Percentiles rank a stretch among this genome's conserved stretches.
Evolutionary conservation across 2,113 vertebrate species (phyloP).

Genomic region (Chaetorhynchus papuensis): DNA sequence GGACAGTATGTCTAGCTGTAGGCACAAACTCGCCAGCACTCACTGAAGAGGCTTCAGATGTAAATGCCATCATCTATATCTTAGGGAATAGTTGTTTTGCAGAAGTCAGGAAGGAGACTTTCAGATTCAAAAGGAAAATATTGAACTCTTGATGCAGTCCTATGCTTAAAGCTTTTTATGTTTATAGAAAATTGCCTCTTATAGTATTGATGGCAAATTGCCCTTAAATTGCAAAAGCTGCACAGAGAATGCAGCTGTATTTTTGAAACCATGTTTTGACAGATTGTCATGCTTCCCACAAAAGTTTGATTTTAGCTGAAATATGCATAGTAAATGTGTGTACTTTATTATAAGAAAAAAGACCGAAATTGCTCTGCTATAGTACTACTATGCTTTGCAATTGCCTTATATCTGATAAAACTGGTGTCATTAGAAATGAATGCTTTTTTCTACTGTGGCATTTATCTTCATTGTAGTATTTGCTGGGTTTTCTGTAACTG

Average conservation of each 20-base stretch:
- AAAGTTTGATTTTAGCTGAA: constrained; percentile 40
- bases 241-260: background rate
- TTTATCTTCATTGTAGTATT: constrained; percentile 9
- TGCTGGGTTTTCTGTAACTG: background rate
- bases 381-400: background rate
- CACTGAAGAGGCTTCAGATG: background rate
- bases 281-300: background rate
- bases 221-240: constrained; percentile 3
- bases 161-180: constrained; percentile 19
- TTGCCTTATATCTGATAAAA: background rate
- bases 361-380: background rate
- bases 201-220: constrained; percentile 14
- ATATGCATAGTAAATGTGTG: constrained; percentile 8
- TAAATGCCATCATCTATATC: background rate
- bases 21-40: background rate
- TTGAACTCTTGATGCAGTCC: background rate
- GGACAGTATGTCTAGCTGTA: background rate
- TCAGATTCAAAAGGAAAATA: background rate
- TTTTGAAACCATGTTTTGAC: constrained; percentile 19
- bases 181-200: constrained; percentile 44
- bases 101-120: background rate
- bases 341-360: background rate
- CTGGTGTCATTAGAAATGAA: background rate
- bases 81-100: background rate
- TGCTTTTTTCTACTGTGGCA: background rate